phyloP scores from a whole-genome alignment of 2,888 invertebrate genomes.

The Synanthedon myopaeformis region DNA sequence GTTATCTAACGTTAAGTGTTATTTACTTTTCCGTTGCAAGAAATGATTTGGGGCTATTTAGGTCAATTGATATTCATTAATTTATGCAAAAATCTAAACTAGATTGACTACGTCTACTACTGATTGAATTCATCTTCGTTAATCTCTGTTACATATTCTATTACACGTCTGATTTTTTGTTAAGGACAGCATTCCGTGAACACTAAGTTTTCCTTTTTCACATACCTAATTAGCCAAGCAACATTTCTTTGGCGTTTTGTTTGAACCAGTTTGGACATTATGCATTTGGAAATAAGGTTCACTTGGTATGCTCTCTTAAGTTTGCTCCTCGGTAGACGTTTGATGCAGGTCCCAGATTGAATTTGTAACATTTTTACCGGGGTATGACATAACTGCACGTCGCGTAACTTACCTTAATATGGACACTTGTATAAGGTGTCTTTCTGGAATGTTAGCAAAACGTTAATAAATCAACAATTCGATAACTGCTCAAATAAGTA shows the following conservation, averaged over 20 bases:
- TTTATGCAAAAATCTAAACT: too few species aligned
- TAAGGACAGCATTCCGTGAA: background rate
- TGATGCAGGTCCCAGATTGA: constrained; percentile 8
- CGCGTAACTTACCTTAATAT: background rate
- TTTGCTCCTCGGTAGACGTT: constrained; percentile 2
- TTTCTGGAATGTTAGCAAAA: background rate
- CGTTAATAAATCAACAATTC: too few species aligned
- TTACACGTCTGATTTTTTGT: background rate
- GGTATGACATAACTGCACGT: constrained; percentile 27
- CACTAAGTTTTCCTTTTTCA: constrained; percentile 6
- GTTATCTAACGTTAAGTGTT: too few species aligned
- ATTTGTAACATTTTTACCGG: constrained; percentile 36
- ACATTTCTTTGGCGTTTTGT: background rate
- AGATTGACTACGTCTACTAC: too few species aligned
- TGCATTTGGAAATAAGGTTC: background rate
- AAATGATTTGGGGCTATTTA: too few species aligned
- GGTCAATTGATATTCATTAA: too few species aligned
- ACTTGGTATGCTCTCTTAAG: background rate
- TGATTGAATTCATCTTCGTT: too few species aligned
- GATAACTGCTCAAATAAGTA: too few species aligned
- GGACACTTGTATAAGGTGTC: background rate
- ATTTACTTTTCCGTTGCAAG: too few species aligned
- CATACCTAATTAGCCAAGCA: background rate
- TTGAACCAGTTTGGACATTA: background rate
- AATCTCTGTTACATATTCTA: background rate